phyloP scores from a whole-genome alignment of 2,888 invertebrate species.

The Prenolepis imparis region DNA sequence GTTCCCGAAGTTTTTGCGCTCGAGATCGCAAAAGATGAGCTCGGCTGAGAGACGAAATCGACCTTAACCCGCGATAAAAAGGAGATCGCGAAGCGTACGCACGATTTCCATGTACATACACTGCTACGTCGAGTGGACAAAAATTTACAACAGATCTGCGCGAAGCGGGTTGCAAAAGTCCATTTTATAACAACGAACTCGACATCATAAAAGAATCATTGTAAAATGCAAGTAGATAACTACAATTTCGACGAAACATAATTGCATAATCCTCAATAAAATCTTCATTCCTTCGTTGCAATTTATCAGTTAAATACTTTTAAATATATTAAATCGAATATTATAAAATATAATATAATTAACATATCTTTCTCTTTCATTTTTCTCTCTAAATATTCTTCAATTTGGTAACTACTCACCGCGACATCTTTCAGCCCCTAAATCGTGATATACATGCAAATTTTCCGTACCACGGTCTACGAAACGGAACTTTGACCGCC shows the following conservation, averaged over 20 bases:
- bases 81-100: neutral
- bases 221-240: neutral
- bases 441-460: slow-evolving; percentile 79
- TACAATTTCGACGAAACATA: neutral
- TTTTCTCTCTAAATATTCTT: slow-evolving; percentile 8
- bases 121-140: neutral
- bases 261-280: neutral
- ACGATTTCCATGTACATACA: slow-evolving; percentile 29
- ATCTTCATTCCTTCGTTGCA: neutral
- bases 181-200: too few species aligned
- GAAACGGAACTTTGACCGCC: slow-evolving; percentile 76
- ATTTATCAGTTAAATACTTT: neutral
- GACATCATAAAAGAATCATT: too few species aligned
- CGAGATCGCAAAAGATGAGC: slow-evolving; percentile 39
- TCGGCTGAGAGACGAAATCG: slow-evolving; percentile 48
- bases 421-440: slow-evolving; percentile 62
- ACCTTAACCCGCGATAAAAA: slow-evolving; percentile 28
- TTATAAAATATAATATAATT: neutral
- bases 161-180: neutral
- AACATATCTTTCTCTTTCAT: neutral
- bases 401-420: slow-evolving; percentile 41
- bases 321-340: neutral
- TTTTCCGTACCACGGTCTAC: slow-evolving; percentile 65
- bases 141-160: neutral
- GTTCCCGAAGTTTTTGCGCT: slow-evolving; percentile 46